Evolutionary conservation across 2,888 invertebrate species (phyloP).

Genomic region (Tenthredo livida): DNA sequence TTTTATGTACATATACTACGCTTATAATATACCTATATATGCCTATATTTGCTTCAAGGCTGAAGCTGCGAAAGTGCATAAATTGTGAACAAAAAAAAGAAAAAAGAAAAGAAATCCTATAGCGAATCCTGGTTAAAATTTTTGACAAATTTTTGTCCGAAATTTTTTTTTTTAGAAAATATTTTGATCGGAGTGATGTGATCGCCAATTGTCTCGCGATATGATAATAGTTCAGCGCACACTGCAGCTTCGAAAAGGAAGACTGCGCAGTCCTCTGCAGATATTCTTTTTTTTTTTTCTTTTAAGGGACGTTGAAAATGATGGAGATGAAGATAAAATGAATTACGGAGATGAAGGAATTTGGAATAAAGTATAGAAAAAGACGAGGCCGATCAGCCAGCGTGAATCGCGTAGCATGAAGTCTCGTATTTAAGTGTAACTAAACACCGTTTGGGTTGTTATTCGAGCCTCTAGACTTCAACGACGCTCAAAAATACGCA

Average conservation of each 20-base stretch:
- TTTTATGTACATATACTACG: no score
- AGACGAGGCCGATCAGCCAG: neutral
- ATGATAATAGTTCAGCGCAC: neutral
- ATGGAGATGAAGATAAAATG: neutral
- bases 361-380: neutral
- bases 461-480: conserved; percentile 17
- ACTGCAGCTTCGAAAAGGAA: neutral
- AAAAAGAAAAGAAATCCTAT: neutral
- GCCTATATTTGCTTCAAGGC: neutral
- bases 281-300: no score
- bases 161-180: neutral
- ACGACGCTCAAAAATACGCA: neutral
- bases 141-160: neutral
- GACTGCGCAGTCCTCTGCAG: neutral
- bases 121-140: neutral
- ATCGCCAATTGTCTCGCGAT: neutral
- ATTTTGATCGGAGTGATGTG: neutral
- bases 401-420: conserved; percentile 1
- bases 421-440: conserved; percentile 30
- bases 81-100: neutral
- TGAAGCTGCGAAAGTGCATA: neutral
- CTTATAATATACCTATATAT: neutral
- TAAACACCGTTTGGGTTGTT: conserved; percentile 29
- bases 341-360: neutral
- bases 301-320: neutral